A percentile compares a stretch with the other conserved stretches of the same genome.
These are phyloP conservation scores for Tokudaia muenninki DNA, from an alignment of 2,797 vertebrate genomes.

Conservation along the genomic window DNA sequence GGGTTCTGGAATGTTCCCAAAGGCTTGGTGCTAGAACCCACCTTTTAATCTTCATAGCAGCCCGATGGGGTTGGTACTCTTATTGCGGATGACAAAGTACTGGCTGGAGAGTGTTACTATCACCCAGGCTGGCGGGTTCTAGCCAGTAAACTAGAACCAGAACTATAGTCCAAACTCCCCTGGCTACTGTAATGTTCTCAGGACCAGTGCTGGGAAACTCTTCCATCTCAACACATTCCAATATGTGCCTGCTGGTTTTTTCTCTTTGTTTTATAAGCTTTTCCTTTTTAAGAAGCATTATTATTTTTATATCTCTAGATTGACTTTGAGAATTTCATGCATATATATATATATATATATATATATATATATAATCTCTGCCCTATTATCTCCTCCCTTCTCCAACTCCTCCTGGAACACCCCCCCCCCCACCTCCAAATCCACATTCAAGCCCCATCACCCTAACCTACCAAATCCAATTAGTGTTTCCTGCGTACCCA, in stretches of 20 bases:
- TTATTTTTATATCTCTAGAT: not conserved
- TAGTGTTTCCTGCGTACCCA: not conserved
- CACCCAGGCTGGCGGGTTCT: not conserved
- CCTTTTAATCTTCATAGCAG: not conserved
- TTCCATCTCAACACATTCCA: not conserved
- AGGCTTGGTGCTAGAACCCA: not conserved
- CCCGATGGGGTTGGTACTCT: not conserved
- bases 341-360: not conserved
- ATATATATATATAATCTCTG: not conserved
- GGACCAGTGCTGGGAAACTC: not conserved
- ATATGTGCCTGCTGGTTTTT: not conserved
- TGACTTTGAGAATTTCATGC: not conserved
- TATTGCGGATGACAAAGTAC: constrained; percentile 1
- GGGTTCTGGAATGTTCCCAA: not conserved
- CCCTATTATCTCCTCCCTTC: not conserved
- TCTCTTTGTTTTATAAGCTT: not conserved
- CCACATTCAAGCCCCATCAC: too few species aligned
- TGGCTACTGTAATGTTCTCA: not conserved
- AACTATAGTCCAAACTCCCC: not conserved
- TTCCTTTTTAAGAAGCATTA: constrained; percentile 17
- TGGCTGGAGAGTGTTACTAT: not conserved
- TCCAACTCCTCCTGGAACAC: not conserved
- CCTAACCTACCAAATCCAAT: not conserved
- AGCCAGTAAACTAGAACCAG: not conserved
- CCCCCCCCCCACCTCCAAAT: not conserved